A percentile compares a stretch with the other conserved stretches of the same genome.
These are phyloP conservation scores for Lordiphosa stackelbergi DNA, from an alignment of 1,140 invertebrate genomes.

Conservation along the genomic window DNA sequence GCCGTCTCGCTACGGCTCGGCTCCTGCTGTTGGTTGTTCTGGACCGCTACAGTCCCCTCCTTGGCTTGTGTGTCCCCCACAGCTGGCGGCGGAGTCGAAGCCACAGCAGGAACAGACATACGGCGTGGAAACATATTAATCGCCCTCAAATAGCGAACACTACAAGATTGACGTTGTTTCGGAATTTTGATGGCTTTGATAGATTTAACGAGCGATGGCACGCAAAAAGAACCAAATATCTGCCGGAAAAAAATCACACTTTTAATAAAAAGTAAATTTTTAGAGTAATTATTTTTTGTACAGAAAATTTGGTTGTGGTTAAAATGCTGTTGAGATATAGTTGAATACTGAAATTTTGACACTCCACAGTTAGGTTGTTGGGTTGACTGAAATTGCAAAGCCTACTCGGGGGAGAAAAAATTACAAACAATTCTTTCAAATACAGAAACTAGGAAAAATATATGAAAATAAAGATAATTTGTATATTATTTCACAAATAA, in stretches of 20 bases:
- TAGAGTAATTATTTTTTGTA: slow-evolving; percentile 12
- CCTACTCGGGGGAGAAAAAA: slow-evolving; percentile 2
- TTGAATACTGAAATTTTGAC: slow-evolving; percentile 32
- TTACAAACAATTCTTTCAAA: no score
- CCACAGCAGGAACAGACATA: slow-evolving; percentile 31
- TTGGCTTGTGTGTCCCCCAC: background rate
- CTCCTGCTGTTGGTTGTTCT: slow-evolving; percentile 4
- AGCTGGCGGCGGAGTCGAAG: background rate
- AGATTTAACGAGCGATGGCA: no score
- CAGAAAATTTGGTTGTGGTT: slow-evolving; percentile 47
- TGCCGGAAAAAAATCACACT: background rate
- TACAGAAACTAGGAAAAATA: no score
- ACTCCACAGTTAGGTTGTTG: slow-evolving; percentile 9
- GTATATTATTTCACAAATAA: no score
- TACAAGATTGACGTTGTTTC: slow-evolving; percentile 1
- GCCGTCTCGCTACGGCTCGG: background rate
- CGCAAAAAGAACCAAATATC: background rate
- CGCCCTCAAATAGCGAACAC: background rate
- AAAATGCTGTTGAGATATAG: slow-evolving; percentile 27
- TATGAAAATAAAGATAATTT: no score
- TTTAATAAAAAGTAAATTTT: background rate
- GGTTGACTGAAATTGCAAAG: no score
- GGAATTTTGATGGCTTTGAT: background rate
- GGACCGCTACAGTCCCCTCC: background rate
- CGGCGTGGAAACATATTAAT: slow-evolving; percentile 29